Evolutionary conservation across 2,797 vertebrate genomes (phyloP).

Genomic region (Alectoris magna): DNA sequence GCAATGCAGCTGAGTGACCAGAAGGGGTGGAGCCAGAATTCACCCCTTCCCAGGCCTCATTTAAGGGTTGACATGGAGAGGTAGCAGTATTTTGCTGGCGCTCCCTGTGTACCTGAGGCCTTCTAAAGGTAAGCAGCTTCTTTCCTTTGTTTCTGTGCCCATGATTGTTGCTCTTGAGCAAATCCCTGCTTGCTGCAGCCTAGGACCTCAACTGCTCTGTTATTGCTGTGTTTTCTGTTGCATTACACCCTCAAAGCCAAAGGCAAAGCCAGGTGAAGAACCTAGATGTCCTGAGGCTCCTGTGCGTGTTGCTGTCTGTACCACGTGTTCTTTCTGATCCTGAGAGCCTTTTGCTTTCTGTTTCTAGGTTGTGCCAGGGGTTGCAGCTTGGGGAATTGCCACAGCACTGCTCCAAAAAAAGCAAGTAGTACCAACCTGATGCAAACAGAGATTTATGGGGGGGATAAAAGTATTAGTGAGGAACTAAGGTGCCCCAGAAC

Average conservation of each 20-base stretch:
- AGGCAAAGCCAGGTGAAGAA: not conserved
- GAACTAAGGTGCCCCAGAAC: constrained; percentile 12
- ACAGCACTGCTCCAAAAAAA: constrained; percentile 18
- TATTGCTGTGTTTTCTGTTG: too few relatives aligned
- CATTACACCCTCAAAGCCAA: not conserved
- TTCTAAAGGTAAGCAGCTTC: too few relatives aligned
- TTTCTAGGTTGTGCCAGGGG: constrained; percentile 21
- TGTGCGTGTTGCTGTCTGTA: accelerated
- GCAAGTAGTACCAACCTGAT: constrained; percentile 1
- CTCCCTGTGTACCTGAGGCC: too few relatives aligned
- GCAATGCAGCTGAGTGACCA: too few relatives aligned
- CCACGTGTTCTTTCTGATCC: accelerated
- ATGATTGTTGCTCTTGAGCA: too few relatives aligned
- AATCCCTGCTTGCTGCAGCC: too few relatives aligned
- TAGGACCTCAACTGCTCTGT: too few relatives aligned
- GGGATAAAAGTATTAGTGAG: constrained; percentile 54
- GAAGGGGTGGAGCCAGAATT: too few relatives aligned
- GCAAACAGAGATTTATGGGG: constrained; percentile 50
- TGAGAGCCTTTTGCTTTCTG: constrained; percentile 55
- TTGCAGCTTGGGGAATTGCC: constrained; percentile 28
- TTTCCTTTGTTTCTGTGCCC: too few relatives aligned
- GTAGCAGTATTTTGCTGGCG: too few relatives aligned
- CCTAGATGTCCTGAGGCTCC: not conserved
- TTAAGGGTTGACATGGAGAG: too few relatives aligned
- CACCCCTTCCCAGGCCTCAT: too few relatives aligned